A percentile compares a stretch with the other conserved stretches of the same genome.
Conservation (phyloP, 1,140 invertebrate species). For the Halictus rubicundus region DNA sequence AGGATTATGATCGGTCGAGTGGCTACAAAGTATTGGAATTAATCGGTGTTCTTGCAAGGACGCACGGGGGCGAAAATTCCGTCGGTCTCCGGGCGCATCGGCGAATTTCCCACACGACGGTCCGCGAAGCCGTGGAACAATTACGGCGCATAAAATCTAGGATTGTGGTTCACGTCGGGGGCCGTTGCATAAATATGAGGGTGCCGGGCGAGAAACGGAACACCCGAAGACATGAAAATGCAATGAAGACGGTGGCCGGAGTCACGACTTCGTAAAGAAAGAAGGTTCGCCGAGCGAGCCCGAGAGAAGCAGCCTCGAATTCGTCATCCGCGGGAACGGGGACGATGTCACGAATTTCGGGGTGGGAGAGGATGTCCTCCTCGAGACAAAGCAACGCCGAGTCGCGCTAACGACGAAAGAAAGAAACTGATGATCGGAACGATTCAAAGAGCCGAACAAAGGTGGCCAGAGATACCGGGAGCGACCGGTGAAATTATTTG, state of each 20-base stretch:
- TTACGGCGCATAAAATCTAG: constrained; percentile 44
- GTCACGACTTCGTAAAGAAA: not conserved
- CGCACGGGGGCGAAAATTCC: no score
- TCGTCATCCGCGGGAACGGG: constrained; percentile 42
- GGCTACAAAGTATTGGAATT: no score
- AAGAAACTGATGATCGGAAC: constrained; percentile 15
- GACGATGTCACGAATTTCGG: constrained; percentile 35
- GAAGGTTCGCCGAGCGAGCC: not conserved
- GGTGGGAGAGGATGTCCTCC: not conserved
- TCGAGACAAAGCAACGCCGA: not conserved
- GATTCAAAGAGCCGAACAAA: constrained; percentile 23
- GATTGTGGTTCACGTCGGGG: constrained; percentile 25
- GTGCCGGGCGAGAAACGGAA: constrained; percentile 12
- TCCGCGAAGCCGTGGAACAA: constrained; percentile 14
- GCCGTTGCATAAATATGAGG: constrained; percentile 48
- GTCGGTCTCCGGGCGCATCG: no score
- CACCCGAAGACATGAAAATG: constrained; percentile 42
- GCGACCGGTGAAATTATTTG: constrained; percentile 64
- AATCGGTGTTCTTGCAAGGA: no score
- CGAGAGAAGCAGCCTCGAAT: constrained; percentile 33
- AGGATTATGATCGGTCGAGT: no score
- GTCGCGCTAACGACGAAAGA: not conserved
- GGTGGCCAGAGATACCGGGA: constrained; percentile 5
- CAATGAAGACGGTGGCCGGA: constrained; percentile 29
- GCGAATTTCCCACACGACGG: not conserved